Evolutionary conservation across 2,888 invertebrate genomes (phyloP), one percentile per base, ranked within the genome.

Genomic region (Chrysolina oricalcia): DNA sequence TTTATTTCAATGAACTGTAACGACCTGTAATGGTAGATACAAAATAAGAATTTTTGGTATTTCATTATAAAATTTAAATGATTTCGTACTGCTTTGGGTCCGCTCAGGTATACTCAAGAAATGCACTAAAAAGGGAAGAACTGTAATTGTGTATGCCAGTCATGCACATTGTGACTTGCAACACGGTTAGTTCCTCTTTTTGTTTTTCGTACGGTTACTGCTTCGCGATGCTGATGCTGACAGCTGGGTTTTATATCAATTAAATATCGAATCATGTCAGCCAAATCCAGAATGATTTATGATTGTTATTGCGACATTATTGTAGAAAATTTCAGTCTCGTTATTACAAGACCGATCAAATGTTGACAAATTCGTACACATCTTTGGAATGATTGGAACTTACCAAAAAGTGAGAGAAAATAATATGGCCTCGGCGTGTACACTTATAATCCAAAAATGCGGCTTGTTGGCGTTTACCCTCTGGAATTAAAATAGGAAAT

Each of bases 241-340:
- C 76, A 76, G 76, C 73, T 68, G 48, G 17, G 68, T 71, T 75
- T 75, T 48, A 75, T 75, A 68, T 72, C 71, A 75, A 75, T 75
- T 75, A 75, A 75, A 68, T 59, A 59, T 59, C 59, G 35, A 59
- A 59, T 59, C 23, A 59, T 59, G 59, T 59, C 59, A 59, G 27
- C 59, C 35, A 23, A 59, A n/a, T 59, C 35, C 11, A 35, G 27
- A 59, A 59, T n/a, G 59, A 59, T 59, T 17, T 59, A 59, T 35
- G 59, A 59, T n/a, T 27, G 59, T 59, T 27, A 59, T 59, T 59
- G 15, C 35, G 27, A 59, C 17, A 59, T 27, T 59, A 27, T 59
- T 59, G 59, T 5, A 59, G 23, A 2, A 59, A 27, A n/a, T n/a
- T 5, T 59, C 2, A 6, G n/a, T 59, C 35, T 35, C 2, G 35